Percentiles rank a stretch among this genome's conserved stretches.
Conservation (phyloP, 2,113 vertebrate genomes). For the Fulmarus glacialis region DNA sequence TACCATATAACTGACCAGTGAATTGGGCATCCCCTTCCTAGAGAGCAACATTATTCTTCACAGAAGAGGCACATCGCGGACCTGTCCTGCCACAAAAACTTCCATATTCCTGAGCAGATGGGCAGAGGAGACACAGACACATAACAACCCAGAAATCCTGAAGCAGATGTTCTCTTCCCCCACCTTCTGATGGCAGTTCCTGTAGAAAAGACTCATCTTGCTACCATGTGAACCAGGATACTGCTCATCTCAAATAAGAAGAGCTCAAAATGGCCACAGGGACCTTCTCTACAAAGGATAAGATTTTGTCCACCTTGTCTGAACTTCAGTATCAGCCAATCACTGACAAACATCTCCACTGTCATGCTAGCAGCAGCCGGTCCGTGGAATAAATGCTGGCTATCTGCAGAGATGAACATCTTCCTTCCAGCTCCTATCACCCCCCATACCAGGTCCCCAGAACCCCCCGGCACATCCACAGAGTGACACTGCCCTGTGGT, state of each 20-base stretch:
- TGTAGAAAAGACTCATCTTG: background rate
- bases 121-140: background rate
- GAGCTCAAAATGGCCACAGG: background rate
- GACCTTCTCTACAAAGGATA: background rate
- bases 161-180: background rate
- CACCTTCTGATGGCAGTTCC: background rate
- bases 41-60: background rate
- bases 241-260: background rate
- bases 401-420: background rate
- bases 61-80: background rate
- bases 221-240: background rate
- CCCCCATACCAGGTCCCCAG: background rate
- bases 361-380: background rate
- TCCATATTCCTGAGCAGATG: background rate
- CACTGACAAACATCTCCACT: background rate
- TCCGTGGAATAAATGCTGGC: background rate
- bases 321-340: background rate
- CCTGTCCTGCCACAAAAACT: background rate
- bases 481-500: background rate
- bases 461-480: background rate
- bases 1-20: background rate
- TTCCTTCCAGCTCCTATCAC: background rate
- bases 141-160: background rate
- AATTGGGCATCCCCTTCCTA: background rate
- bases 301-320: background rate